These are phyloP conservation scores for Malurus melanocephalus DNA, from an alignment of 2,113 vertebrate species.

Conservation along the genomic window DNA sequence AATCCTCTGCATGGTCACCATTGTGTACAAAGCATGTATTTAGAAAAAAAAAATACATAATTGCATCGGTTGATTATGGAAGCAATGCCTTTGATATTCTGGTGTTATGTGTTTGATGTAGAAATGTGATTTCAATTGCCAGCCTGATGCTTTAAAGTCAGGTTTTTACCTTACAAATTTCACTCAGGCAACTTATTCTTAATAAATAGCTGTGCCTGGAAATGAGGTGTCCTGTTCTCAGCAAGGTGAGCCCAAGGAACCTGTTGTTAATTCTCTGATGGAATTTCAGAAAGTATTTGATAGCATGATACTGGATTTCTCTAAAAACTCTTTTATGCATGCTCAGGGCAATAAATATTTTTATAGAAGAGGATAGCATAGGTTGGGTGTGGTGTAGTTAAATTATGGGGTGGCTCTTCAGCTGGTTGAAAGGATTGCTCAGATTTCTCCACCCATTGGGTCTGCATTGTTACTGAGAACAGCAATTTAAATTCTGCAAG, in stretches of 20 bases:
- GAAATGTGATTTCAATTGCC: background rate
- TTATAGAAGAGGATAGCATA: background rate
- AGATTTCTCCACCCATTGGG: background rate
- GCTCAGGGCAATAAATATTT: background rate
- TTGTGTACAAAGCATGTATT: background rate
- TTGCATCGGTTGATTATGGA: background rate
- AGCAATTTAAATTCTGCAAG: background rate
- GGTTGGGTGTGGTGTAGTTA: background rate
- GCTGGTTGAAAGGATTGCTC: background rate
- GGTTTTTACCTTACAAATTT: background rate
- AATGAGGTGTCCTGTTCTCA: background rate
- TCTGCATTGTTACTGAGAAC: background rate
- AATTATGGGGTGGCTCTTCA: background rate
- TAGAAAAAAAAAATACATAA: background rate
- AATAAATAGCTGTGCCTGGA: background rate
- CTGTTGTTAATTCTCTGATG: background rate
- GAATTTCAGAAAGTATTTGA: background rate
- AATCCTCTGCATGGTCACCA: background rate
- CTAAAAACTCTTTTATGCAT: background rate
- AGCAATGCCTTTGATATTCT: background rate
- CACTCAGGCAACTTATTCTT: background rate
- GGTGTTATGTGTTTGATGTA: fast-evolving
- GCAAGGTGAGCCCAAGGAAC: background rate
- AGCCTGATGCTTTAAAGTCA: background rate
- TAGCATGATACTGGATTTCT: background rate